phyloP scores from a whole-genome alignment of 2,113 vertebrate species.

The Cochlearius cochlearius region DNA sequence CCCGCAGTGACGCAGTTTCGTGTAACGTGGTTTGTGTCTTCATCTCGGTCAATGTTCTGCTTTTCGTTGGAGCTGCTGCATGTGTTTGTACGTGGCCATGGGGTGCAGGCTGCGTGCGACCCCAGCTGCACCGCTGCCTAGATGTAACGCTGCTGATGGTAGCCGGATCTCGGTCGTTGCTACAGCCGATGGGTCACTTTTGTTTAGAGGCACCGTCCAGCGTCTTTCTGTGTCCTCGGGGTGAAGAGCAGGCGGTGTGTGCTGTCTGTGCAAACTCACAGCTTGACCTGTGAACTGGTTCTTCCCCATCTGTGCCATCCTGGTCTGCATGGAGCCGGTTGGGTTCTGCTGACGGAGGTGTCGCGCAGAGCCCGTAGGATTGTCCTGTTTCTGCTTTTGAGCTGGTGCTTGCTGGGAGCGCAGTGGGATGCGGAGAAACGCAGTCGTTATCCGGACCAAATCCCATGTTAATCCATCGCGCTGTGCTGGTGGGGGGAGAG shows the following conservation, averaged over 20 bases:
- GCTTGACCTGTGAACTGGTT: not conserved
- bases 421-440: accelerated
- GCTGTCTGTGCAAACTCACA: not conserved
- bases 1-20: accelerated
- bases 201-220: not conserved
- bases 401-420: not conserved
- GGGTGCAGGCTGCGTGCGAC: not conserved
- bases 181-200: not conserved
- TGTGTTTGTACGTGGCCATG: accelerated
- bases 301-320: not conserved
- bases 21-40: not conserved
- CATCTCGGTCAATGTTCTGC: accelerated
- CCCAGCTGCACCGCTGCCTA: not conserved
- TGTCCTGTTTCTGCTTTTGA: not conserved
- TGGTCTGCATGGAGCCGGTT: not conserved
- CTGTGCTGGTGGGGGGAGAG: not conserved
- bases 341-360: not conserved
- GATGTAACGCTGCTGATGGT: not conserved
- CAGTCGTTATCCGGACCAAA: not conserved
- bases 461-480: not conserved
- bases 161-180: not conserved
- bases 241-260: not conserved
- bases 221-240: not conserved
- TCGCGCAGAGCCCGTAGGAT: not conserved
- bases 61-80: not conserved